These are phyloP conservation scores for Phymastichus coffea DNA, from an alignment of 1,140 invertebrate species.

Conservation along the genomic window DNA sequence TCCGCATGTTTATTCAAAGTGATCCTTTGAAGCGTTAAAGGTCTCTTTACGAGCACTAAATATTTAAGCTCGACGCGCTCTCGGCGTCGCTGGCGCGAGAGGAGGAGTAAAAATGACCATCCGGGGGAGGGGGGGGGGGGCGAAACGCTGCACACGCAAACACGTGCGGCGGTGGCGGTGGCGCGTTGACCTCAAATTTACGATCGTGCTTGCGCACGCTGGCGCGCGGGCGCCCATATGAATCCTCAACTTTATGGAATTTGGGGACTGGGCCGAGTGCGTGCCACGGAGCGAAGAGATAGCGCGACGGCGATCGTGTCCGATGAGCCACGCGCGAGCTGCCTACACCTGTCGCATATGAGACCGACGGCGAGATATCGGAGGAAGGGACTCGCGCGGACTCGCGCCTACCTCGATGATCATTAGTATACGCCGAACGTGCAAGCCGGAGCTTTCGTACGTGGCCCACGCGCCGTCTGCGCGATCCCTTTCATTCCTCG, in stretches of 20 bases:
- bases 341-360: slow-evolving; percentile 35
- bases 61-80: background rate
- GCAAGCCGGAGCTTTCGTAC: background rate
- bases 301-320: no score
- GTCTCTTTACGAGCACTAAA: slow-evolving; percentile 1
- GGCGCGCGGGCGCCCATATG: slow-evolving; percentile 10
- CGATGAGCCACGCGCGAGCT: no score
- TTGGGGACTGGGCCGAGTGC: slow-evolving; percentile 19
- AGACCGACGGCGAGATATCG: slow-evolving; percentile 21
- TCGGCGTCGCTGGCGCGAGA: background rate
- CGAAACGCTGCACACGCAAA: no score
- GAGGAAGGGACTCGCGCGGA: background rate
- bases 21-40: background rate
- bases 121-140: no score
- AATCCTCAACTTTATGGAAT: slow-evolving; percentile 9
- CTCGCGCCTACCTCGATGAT: no score
- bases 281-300: no score
- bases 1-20: background rate
- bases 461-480: background rate
- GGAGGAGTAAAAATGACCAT: slow-evolving; percentile 1
- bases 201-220: slow-evolving; percentile 27
- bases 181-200: background rate
- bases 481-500: background rate
- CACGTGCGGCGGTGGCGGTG: no score
- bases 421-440: slow-evolving; percentile 33